These are phyloP conservation scores for Mythimna albipuncta DNA, from an alignment of 2,888 invertebrate genomes.

Conservation along the genomic window DNA sequence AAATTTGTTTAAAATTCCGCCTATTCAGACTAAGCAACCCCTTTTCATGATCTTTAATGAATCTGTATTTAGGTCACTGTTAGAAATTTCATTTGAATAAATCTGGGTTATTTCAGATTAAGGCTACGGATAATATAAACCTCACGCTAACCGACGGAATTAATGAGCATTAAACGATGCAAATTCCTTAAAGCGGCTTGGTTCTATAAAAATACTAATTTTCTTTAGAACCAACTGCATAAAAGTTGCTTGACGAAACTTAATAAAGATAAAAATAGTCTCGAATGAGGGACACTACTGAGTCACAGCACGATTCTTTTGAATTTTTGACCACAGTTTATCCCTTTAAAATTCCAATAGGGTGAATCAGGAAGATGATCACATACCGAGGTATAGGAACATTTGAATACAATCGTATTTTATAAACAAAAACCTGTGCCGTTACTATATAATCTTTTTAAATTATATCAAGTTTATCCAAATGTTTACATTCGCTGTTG, in stretches of 20 bases:
- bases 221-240: conserved; percentile 3
- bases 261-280: conserved; percentile 39
- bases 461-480: neutral
- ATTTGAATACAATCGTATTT: conserved; percentile 28
- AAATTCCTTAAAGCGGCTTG: conserved; percentile 52
- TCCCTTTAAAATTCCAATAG: conserved; percentile 73
- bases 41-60: conserved; percentile 45
- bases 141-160: conserved; percentile 67
- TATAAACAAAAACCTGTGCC: neutral
- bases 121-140: conserved; percentile 66
- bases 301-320: conserved; percentile 73
- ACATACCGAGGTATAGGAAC: conserved; percentile 33
- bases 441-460: neutral
- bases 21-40: conserved; percentile 33
- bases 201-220: conserved; percentile 29
- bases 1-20: conserved; percentile 40
- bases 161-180: conserved; percentile 66
- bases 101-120: conserved; percentile 70
- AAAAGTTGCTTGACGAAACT: conserved; percentile 23
- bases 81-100: conserved; percentile 59
- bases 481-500: conserved; percentile 1
- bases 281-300: conserved; percentile 65
- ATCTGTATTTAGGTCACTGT: conserved; percentile 46
- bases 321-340: conserved; percentile 76
- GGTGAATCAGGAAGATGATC: conserved; percentile 77